phyloP scores from a whole-genome alignment of 2,113 vertebrate species.

The Petaurus breviceps region DNA sequence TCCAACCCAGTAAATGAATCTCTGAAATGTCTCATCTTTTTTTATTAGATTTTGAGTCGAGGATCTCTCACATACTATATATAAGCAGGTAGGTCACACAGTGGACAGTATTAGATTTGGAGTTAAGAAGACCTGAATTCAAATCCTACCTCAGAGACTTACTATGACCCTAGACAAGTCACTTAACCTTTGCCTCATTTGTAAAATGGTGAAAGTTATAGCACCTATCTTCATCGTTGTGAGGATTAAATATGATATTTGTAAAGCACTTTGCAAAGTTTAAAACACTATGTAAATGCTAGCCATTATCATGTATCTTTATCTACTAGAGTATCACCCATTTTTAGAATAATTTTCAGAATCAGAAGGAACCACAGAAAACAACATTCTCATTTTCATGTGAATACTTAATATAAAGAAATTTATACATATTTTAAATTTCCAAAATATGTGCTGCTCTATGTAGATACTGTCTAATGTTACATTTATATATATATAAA shows the following conservation, averaged over 20 bases:
- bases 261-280: too few relatives aligned
- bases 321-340: too few relatives aligned
- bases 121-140: background rate
- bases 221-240: background rate
- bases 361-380: too few relatives aligned
- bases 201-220: background rate
- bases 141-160: background rate
- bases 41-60: background rate
- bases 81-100: background rate
- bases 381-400: too few relatives aligned
- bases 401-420: too few relatives aligned
- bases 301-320: too few relatives aligned
- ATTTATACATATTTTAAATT: too few relatives aligned
- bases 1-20: background rate
- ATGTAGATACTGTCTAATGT: background rate
- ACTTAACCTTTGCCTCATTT: background rate
- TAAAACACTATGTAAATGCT: too few relatives aligned
- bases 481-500: background rate
- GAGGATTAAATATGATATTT: background rate
- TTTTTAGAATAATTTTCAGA: too few relatives aligned
- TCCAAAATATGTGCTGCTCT: background rate
- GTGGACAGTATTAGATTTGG: background rate
- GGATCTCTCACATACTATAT: background rate
- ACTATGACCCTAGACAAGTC: background rate
- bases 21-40: background rate